These are phyloP conservation scores for Omphaloscelis lunosa DNA, from an alignment of 2,888 invertebrate genomes.

Conservation along the genomic window DNA sequence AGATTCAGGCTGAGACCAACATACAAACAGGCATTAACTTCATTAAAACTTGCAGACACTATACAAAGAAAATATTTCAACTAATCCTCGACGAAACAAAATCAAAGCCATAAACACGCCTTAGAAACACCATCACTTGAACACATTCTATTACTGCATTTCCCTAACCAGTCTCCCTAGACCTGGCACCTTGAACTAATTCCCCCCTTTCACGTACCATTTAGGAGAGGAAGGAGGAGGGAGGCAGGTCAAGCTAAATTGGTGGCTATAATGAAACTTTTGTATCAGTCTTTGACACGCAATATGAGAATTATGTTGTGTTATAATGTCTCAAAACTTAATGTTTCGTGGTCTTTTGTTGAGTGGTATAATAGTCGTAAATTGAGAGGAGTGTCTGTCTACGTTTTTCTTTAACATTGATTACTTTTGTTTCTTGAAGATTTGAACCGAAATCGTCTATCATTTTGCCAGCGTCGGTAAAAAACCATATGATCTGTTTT, in stretches of 20 bases:
- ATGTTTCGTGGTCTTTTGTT: constrained; percentile 74
- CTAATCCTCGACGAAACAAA: constrained; percentile 54
- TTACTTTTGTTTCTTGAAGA: constrained; percentile 17
- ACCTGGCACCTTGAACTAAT: constrained; percentile 53
- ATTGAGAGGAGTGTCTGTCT: constrained; percentile 59
- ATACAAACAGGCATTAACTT: neutral
- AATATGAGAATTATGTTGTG: constrained; percentile 84
- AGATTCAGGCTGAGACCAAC: neutral
- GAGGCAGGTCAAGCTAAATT: constrained; percentile 56
- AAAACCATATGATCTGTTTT: neutral
- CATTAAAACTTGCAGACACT: neutral
- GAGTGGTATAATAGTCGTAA: constrained; percentile 65
- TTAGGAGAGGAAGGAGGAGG: constrained; percentile 10
- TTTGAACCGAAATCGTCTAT: constrained; percentile 1
- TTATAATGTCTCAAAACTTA: constrained; percentile 77
- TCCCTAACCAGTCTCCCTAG: constrained; percentile 62
- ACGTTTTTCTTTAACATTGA: constrained; percentile 33
- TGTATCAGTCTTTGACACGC: constrained; percentile 83
- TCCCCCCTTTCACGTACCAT: constrained; percentile 14
- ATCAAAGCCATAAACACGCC: constrained; percentile 70
- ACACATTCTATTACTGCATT: constrained; percentile 71
- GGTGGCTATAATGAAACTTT: constrained; percentile 63
- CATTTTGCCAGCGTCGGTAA: neutral
- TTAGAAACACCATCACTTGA: constrained; percentile 73
- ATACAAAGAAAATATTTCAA: neutral